Evolutionary conservation across 2,888 invertebrate species (phyloP).

Genomic region (Pterobdella sp.): DNA sequence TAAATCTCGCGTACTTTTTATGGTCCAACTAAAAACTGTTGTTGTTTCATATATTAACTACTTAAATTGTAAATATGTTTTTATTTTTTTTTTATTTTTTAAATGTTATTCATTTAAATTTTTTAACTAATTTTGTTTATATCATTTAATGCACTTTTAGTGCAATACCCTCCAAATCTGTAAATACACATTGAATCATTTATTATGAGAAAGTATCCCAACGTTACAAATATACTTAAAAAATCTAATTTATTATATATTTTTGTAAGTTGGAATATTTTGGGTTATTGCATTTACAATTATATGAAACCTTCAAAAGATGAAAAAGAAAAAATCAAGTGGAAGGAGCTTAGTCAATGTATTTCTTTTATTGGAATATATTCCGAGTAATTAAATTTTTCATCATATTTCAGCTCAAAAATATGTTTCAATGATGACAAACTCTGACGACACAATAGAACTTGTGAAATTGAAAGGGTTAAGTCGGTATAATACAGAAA

Average conservation of each 20-base stretch:
- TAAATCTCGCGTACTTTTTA: constrained; percentile 3
- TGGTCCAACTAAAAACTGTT: neutral
- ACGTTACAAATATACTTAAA: neutral
- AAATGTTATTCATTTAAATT: too few relatives aligned
- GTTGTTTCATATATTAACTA: too few relatives aligned
- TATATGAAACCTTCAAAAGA: neutral
- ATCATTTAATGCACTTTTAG: too few relatives aligned
- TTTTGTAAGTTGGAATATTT: constrained; percentile 2
- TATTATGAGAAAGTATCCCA: neutral
- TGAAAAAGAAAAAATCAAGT: neutral
- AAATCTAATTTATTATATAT: neutral
- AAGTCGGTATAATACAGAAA: neutral
- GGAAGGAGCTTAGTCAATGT: neutral
- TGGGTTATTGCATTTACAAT: neutral
- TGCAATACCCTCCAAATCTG: too few relatives aligned
- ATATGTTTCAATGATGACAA: neutral
- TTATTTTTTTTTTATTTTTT: too few relatives aligned
- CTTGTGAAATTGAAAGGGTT: neutral
- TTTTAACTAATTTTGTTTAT: too few relatives aligned
- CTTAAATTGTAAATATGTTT: too few relatives aligned
- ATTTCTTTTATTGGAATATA: neutral
- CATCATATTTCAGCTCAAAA: neutral
- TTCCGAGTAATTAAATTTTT: neutral
- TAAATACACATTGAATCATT: too few relatives aligned
- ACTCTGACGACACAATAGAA: neutral